phyloP scores from a whole-genome alignment of 2,797 vertebrate genomes.

The Nyctalus aviator region DNA sequence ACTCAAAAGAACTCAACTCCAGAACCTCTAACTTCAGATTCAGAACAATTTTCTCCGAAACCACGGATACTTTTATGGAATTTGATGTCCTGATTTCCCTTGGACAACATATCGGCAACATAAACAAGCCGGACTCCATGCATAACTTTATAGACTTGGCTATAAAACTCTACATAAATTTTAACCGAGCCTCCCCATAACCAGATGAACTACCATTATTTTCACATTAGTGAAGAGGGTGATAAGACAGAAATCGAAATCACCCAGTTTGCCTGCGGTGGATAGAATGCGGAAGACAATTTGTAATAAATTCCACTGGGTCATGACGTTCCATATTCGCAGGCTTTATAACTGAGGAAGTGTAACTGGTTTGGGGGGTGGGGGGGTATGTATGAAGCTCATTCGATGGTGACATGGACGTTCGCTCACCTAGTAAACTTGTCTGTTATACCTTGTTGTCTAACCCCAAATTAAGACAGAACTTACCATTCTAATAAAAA shows the following conservation, averaged over 20 bases:
- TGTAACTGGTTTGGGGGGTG: background rate
- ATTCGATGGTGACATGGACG: background rate
- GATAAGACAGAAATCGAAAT: constrained; percentile 48
- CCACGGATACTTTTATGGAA: background rate
- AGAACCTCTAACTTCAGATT: background rate
- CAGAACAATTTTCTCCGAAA: background rate
- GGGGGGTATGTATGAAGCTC: background rate
- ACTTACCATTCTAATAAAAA: background rate
- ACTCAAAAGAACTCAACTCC: background rate
- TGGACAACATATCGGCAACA: background rate
- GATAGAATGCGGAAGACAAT: background rate
- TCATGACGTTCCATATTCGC: background rate
- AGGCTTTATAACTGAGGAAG: background rate
- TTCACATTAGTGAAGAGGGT: constrained; percentile 25
- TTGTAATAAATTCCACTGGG: background rate
- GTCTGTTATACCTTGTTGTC: background rate
- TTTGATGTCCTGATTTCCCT: background rate
- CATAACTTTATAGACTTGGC: constrained; percentile 11
- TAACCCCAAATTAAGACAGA: background rate
- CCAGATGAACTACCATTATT: constrained; percentile 27
- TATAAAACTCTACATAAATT: constrained; percentile 54
- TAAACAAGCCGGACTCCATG: background rate
- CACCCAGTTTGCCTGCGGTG: constrained; percentile 31
- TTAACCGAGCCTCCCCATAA: constrained; percentile 42
- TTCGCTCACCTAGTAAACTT: background rate